Evolutionary conservation across 2,797 vertebrate genomes (phyloP), one percentile per base, ranked within the genome.

Genomic region (Parotocinclus haroldoi): DNA sequence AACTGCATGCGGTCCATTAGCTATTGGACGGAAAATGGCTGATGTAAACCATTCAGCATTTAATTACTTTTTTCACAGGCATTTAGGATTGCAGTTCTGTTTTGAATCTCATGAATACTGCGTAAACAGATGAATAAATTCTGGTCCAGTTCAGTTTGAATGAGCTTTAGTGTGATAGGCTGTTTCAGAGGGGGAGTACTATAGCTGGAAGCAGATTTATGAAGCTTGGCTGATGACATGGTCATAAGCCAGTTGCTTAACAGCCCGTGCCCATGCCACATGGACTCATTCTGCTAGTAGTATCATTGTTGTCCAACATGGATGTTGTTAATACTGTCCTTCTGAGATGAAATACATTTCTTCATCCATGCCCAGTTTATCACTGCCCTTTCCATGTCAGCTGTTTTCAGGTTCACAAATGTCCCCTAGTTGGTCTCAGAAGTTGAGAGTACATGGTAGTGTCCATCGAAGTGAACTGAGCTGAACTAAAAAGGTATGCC

Each of bases 151-250:
- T 66, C 49, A 59, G 45, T 58, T 72, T 1, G 36, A 58, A 61
- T 38, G n/a, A 51, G 60, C 58, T 74, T 40, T 61, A 14, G 37
- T 68, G 53, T 66, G 48, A 44, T 12, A 51, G 61, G 61, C 50
- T 17, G 49, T 72, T 68, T 58, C 48, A 16, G 42, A 53, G 36
- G 16, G 48, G 54, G 72, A 78, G 70, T 79, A 63, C 64, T 54
- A 36, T 55, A 68, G 52, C 63, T 68, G 63, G 69, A 64, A 73
- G 69, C 76, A 69, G 75, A 75, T 73, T 76, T 67, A 75, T 44
- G 44, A 51, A 60, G 64, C 50, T 56, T 50, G 52, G 76, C 55
- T 73, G 71, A 74, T 73, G 75, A 58, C 68, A 78, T 66, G 67
- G 62, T 77, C 66, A 63, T 66, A 75, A 80, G 75, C 74, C 75